Percentiles rank a stretch among this genome's conserved stretches.
Conservation (phyloP, 2,113 vertebrate species). For the human (Homo sapiens) region GRCh38 chr12:97802001-97802500, state of each 20-base stretch:
- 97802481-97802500: background rate
- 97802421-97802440: conserved; percentile 21
- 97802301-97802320: background rate
- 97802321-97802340: background rate
- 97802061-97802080: background rate
- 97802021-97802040: background rate
- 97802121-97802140: background rate
- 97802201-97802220: background rate
- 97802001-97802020: background rate
- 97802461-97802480: background rate
- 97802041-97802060: conserved; percentile 13
- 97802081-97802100: background rate
- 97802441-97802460: background rate
- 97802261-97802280: conserved; percentile 25
- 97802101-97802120: background rate
- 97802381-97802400: background rate
- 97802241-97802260: background rate
- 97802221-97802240: background rate
- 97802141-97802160: background rate
- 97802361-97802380: background rate
- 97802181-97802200: background rate
- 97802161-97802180: background rate
- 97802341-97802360: background rate
- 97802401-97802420: background rate
- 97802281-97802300: background rate